A percentile compares a stretch with the other conserved stretches of the same genome.
Evolutionary conservation across 2,797 vertebrate genomes (phyloP).

Genomic region (Microctenopoma lineatum): DNA sequence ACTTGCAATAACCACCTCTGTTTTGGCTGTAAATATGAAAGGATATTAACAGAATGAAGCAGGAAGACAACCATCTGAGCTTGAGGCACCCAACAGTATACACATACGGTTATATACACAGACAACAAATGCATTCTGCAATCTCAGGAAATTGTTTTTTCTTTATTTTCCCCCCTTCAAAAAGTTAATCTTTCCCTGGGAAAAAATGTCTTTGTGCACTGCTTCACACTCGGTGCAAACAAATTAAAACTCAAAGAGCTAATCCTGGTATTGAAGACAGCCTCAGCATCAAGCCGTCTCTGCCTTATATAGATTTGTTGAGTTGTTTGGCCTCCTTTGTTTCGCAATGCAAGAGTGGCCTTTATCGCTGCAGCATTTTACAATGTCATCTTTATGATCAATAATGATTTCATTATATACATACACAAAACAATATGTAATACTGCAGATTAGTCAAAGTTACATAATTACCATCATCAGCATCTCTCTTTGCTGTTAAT

Average conservation of each 20-base stretch:
- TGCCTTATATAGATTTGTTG: conserved; percentile 27
- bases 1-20: not conserved
- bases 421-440: no score
- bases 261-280: conserved; percentile 15
- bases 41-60: conserved; percentile 2
- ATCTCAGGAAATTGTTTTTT: conserved; percentile 10
- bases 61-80: not conserved
- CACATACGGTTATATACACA: conserved; percentile 21
- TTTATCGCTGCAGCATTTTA: not conserved
- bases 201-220: conserved; percentile 15
- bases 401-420: not conserved
- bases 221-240: conserved; percentile 26
- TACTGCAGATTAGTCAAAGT: not conserved
- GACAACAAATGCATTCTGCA: conserved; percentile 4
- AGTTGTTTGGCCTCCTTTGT: not conserved
- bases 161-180: not conserved
- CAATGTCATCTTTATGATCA: not conserved
- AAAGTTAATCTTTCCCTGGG: conserved; percentile 11
- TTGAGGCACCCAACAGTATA: not conserved
- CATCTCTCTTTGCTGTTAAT: conserved; percentile 68
- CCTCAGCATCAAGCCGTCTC: conserved; percentile 36
- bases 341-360: not conserved
- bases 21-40: not conserved
- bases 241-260: conserved; percentile 13
- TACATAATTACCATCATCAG: conserved; percentile 81